A percentile compares a stretch with the other conserved stretches of the same genome.
Evolutionary conservation across 2,888 invertebrate genomes (phyloP).

Genomic region (Brenthis hecate): DNA sequence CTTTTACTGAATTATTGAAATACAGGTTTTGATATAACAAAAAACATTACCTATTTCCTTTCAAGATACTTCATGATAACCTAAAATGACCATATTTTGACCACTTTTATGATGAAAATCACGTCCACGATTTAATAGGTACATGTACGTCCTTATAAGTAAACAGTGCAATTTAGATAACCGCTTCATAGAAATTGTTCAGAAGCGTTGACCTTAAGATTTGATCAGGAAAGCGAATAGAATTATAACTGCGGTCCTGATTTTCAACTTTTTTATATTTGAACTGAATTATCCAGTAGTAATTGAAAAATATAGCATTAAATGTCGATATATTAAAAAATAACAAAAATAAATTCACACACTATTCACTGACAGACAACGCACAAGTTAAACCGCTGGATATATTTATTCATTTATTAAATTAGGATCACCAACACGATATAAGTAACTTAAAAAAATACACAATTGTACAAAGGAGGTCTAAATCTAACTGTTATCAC

Average conservation of each 20-base stretch:
- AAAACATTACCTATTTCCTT: no score
- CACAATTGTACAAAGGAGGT: no score
- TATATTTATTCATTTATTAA: no score
- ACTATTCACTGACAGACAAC: no score
- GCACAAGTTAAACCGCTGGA: no score
- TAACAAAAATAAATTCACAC: no score
- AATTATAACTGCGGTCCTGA: constrained; percentile 25
- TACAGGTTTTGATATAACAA: no score
- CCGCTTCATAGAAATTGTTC: constrained; percentile 24
- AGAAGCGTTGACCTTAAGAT: constrained; percentile 40
- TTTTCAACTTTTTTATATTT: constrained; percentile 9
- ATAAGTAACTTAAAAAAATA: no score
- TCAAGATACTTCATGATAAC: neutral
- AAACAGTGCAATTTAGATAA: constrained; percentile 20
- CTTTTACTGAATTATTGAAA: no score
- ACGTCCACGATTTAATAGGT: neutral
- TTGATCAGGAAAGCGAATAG: constrained; percentile 32
- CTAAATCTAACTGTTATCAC: no score
- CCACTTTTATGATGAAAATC: neutral
- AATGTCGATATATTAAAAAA: neutral
- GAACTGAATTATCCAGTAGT: neutral
- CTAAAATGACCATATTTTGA: neutral
- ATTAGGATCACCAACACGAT: no score
- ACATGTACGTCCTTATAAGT: no score
- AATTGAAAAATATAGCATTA: neutral